A percentile compares a stretch with the other conserved stretches of the same genome.
phyloP scores from a whole-genome alignment of 2,888 invertebrate genomes.

The Camponotus fellah region DNA sequence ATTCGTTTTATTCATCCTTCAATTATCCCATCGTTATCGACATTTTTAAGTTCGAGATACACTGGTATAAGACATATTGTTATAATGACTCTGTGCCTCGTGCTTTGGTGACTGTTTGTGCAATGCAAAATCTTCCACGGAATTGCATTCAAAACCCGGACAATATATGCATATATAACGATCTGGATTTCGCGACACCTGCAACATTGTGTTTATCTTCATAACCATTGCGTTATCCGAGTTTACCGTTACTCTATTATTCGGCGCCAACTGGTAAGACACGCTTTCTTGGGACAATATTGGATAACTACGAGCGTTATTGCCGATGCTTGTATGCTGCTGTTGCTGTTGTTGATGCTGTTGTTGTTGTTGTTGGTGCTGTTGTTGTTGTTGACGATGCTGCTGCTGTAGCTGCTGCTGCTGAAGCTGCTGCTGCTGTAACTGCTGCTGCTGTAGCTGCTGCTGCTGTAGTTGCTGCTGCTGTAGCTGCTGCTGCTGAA shows the following conservation, averaged over 20 bases:
- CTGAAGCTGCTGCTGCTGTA: neutral
- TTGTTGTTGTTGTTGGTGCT: too few species aligned
- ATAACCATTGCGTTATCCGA: neutral
- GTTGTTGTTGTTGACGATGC: neutral
- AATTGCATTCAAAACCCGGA: constrained; percentile 20
- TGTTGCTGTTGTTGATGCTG: neutral
- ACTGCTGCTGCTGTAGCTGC: too few species aligned
- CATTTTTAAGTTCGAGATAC: neutral
- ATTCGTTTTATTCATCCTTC: neutral
- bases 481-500: too few species aligned
- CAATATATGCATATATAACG: neutral
- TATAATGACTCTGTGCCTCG: constrained; percentile 10
- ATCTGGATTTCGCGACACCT: neutral
- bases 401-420: neutral
- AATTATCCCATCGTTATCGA: neutral
- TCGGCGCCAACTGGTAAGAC: neutral
- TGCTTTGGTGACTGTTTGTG: constrained; percentile 28
- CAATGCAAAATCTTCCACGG: neutral
- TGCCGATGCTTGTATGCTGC: neutral
- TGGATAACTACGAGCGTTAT: neutral
- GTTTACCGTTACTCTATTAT: neutral
- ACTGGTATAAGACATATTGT: neutral
- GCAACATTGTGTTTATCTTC: constrained; percentile 1
- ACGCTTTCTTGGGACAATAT: neutral
- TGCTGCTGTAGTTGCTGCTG: too few species aligned